These are phyloP conservation scores for Allophyes oxyacanthae DNA, from an alignment of 2,888 invertebrate genomes.

Conservation along the genomic window DNA sequence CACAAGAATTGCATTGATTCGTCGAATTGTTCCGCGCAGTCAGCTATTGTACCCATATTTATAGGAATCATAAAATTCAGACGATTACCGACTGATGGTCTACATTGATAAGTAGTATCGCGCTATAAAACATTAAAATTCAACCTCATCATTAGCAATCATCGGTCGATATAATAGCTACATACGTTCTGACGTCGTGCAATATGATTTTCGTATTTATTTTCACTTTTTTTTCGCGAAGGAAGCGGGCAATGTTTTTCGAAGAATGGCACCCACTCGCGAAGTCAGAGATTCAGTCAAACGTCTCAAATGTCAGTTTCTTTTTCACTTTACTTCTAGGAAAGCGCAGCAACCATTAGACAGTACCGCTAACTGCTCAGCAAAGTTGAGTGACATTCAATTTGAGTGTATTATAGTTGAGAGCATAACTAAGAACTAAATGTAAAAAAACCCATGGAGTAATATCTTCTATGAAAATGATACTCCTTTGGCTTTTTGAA, in stretches of 20 bases:
- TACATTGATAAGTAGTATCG: too few species aligned
- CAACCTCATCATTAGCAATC: too few species aligned
- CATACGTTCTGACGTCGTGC: neutral
- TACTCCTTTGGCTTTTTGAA: neutral
- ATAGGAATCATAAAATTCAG: neutral
- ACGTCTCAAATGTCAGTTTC: conserved; percentile 37
- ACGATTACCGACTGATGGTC: neutral
- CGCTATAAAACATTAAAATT: too few species aligned
- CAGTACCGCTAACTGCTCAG: conserved; percentile 28
- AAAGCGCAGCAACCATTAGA: conserved; percentile 38
- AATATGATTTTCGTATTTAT: conserved; percentile 3
- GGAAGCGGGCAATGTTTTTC: conserved; percentile 24
- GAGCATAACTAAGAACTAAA: neutral
- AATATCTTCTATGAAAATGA: neutral
- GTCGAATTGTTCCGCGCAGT: neutral
- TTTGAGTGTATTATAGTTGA: conserved; percentile 6
- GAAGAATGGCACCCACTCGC: conserved; percentile 39
- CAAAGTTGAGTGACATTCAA: conserved; percentile 24
- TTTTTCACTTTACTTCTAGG: conserved; percentile 35
- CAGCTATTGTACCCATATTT: neutral
- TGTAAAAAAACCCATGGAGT: neutral
- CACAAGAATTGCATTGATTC: neutral
- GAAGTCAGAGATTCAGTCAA: conserved; percentile 19
- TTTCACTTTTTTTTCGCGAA: conserved; percentile 14
- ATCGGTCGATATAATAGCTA: too few species aligned